phyloP scores from a whole-genome alignment of 2,888 invertebrate species.

The Deilephila elpenor region DNA sequence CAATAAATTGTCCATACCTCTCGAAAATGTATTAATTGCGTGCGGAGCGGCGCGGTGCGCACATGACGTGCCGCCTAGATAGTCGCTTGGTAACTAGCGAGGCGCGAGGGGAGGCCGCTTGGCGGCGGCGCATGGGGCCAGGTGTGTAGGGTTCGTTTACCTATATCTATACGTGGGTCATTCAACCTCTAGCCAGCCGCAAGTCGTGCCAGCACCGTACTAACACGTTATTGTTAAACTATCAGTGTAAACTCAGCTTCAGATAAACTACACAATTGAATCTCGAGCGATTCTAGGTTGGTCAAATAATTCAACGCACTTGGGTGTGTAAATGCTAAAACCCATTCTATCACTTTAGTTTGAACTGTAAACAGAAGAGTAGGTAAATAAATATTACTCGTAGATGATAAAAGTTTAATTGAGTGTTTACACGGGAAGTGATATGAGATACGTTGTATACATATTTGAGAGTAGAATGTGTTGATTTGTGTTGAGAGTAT shows the following conservation, averaged over 20 bases:
- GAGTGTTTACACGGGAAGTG: not conserved
- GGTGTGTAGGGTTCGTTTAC: conserved; percentile 26
- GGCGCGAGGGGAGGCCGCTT: conserved; percentile 24
- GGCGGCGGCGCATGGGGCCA: conserved; percentile 15
- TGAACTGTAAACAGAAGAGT: conserved; percentile 5
- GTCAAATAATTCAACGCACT: conserved; percentile 8
- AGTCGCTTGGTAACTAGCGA: conserved; percentile 30
- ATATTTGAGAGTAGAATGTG: conserved; percentile 10
- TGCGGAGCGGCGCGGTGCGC: conserved; percentile 3
- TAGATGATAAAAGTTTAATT: conserved; percentile 15
- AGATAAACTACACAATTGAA: conserved; percentile 8
- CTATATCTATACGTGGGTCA: conserved; percentile 28
- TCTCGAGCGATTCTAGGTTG: conserved; percentile 5
- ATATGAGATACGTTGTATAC: not conserved
- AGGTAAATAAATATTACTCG: not conserved
- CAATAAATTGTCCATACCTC: conserved; percentile 35
- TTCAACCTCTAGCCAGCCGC: conserved; percentile 26
- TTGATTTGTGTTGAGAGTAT: conserved; percentile 34
- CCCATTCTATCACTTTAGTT: conserved; percentile 10
- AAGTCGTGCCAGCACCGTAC: conserved; percentile 14
- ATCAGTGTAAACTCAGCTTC: conserved; percentile 6
- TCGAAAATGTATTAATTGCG: conserved; percentile 13
- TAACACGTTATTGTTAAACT: conserved; percentile 19
- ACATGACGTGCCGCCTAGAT: conserved; percentile 24
- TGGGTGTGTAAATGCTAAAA: not conserved